Evolutionary conservation across 2,888 invertebrate genomes (phyloP).

Genomic region (Apamea sordens): DNA sequence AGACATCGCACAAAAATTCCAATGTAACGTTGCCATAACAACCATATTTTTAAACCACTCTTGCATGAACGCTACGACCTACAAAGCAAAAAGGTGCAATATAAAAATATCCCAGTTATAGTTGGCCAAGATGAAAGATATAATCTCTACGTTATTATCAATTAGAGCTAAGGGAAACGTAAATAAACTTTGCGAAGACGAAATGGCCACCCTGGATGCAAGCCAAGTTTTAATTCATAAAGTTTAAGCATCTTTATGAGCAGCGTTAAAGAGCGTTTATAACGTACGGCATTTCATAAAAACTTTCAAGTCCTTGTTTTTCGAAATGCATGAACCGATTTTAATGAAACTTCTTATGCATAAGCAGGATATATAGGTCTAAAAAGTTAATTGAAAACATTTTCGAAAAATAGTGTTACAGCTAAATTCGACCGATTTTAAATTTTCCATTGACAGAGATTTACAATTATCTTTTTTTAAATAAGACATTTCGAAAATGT

Average conservation of each 20-base stretch:
- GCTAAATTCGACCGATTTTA: too few species aligned
- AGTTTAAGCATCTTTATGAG: conserved; percentile 81
- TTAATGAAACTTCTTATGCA: too few species aligned
- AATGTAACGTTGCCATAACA: conserved; percentile 25
- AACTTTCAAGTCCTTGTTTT: too few species aligned
- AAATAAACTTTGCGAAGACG: conserved; percentile 79
- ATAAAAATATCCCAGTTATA: conserved; percentile 69
- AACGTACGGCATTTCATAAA: too few species aligned
- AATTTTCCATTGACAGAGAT: too few species aligned
- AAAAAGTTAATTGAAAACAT: too few species aligned
- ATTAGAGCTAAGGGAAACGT: conserved; percentile 81
- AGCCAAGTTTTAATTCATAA: conserved; percentile 88
- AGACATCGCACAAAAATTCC: conserved; percentile 39
- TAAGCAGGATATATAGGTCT: too few species aligned
- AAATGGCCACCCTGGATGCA: conserved; percentile 75
- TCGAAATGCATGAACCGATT: too few species aligned
- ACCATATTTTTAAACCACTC: conserved; percentile 11
- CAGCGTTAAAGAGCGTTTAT: too few species aligned
- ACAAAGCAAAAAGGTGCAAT: conserved; percentile 62
- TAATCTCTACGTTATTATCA: conserved; percentile 79
- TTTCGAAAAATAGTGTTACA: too few species aligned
- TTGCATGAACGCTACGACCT: conserved; percentile 58
- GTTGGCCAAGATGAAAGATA: conserved; percentile 79
- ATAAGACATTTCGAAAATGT: too few species aligned
- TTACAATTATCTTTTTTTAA: too few species aligned